Evolutionary conservation across 2,888 invertebrate genomes (phyloP).

Genomic region (Eledona agricola): DNA sequence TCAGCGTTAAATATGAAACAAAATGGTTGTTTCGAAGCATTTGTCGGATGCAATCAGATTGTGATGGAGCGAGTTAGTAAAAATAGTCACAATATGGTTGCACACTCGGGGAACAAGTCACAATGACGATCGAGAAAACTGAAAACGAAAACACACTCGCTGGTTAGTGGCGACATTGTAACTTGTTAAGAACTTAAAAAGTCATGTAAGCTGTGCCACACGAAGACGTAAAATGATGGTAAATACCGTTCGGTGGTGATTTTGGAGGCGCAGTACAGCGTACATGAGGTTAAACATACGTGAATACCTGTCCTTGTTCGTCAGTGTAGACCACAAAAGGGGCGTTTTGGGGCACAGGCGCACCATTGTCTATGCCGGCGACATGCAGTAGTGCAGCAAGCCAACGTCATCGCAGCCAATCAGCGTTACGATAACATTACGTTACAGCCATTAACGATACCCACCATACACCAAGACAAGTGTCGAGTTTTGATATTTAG

Average conservation of each 20-base stretch:
- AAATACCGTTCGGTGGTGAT: constrained; percentile 18
- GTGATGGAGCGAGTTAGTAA: constrained; percentile 51
- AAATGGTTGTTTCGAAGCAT: constrained; percentile 33
- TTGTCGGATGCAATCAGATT: constrained; percentile 56
- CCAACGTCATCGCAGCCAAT: constrained; percentile 63
- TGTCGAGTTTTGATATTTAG: constrained; percentile 33
- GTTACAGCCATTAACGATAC: constrained; percentile 61
- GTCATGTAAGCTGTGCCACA: constrained; percentile 58
- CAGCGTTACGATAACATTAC: constrained; percentile 62
- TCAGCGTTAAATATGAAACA: constrained; percentile 42
- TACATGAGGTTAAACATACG: constrained; percentile 61
- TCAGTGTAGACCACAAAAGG: constrained; percentile 95
- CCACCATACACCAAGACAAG: constrained; percentile 60
- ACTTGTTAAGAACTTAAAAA: constrained; percentile 51
- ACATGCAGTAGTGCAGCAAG: constrained; percentile 68
- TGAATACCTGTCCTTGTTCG: constrained; percentile 93
- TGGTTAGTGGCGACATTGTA: constrained; percentile 48
- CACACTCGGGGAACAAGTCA: constrained; percentile 50
- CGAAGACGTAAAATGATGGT: constrained; percentile 12
- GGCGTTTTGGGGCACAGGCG: constrained; percentile 86
- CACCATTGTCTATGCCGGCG: constrained; percentile 68
- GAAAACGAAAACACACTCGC: neutral
- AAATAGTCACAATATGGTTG: constrained; percentile 55
- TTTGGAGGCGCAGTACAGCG: constrained; percentile 56
- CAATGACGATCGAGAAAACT: constrained; percentile 41